A percentile compares a stretch with the other conserved stretches of the same genome.
Conservation (phyloP, 2,888 invertebrate species). For the Panzeria rudis region DNA sequence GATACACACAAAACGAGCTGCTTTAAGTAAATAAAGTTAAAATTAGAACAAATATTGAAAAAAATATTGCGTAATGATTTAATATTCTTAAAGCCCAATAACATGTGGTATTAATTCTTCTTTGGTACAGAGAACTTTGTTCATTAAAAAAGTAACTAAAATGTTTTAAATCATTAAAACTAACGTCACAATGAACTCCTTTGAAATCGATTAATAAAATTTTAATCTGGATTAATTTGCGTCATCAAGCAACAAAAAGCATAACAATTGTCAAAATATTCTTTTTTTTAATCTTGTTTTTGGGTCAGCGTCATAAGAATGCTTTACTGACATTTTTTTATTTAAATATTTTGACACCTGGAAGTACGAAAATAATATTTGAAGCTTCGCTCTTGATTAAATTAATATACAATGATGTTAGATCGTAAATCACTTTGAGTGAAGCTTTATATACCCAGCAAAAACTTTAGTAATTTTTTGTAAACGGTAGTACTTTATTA, state of each 20-base stretch:
- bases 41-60: not conserved
- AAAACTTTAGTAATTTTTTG: no score
- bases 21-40: slow-evolving; percentile 1
- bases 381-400: no score
- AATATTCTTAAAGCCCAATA: not conserved
- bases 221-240: not conserved
- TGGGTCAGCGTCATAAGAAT: no score
- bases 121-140: not conserved
- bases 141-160: not conserved
- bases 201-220: not conserved
- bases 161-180: not conserved
- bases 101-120: not conserved
- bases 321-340: no score
- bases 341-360: no score
- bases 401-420: no score
- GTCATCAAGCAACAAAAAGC: not conserved
- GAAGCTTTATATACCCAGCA: no score
- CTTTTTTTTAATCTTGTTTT: no score
- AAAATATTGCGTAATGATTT: not conserved
- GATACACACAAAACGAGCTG: not conserved
- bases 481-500: no score
- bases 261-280: no score
- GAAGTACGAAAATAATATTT: no score
- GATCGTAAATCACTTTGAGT: no score
- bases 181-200: not conserved